Base-by-base conservation (phyloP, 2,888 invertebrate genomes). In the Plagodis dolabraria region DNA sequence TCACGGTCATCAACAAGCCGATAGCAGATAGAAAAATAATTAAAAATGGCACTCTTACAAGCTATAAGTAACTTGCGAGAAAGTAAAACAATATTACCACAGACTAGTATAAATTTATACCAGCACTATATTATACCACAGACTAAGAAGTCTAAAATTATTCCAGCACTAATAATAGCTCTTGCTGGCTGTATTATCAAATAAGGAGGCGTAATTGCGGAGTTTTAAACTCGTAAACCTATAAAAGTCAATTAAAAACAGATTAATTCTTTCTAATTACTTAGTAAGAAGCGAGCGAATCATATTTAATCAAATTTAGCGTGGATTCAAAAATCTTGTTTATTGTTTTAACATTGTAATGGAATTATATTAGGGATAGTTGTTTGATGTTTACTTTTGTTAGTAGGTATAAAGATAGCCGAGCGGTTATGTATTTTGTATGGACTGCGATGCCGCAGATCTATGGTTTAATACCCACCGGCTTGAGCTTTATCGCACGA, bases 161-260 rank as follows among this genome's bases (percentile, higher is more conserved):
- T 1, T 22, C 50, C 7, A 9, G 47, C 43, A 60, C 51, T 47
- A 50, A 50, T 46, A 46, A 42, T 34, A 35, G 47, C 48, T 51
- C 22, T 33, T 33, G 40, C 33, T 7, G 44, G n/a, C 50, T 1
- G 22, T 22, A 22, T 22, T 22, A 22, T 22, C 22, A 2, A 22
- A 22, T 22, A 22, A 22, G 46, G 33, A 8, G 43, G 12, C 51
- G 51, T 44, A 60, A 60, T 55, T 52, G 48, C 34, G 34, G 33
- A 33, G 5, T 54, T 46, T n/a, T 47, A 44, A 34, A 42, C 51
- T 43, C 47, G 34, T 34, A 47, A 44, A 60, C 22, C 55, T 51
- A 52, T 55, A 53, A 59, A 50, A 59, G 50, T 54, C 54, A 54
- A 59, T 59, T 59, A 51, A 51, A 58, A 54, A 44, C 47, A 46